Base-by-base conservation (phyloP, 2,888 invertebrate genomes). In the Metacarcinus magister region DNA sequence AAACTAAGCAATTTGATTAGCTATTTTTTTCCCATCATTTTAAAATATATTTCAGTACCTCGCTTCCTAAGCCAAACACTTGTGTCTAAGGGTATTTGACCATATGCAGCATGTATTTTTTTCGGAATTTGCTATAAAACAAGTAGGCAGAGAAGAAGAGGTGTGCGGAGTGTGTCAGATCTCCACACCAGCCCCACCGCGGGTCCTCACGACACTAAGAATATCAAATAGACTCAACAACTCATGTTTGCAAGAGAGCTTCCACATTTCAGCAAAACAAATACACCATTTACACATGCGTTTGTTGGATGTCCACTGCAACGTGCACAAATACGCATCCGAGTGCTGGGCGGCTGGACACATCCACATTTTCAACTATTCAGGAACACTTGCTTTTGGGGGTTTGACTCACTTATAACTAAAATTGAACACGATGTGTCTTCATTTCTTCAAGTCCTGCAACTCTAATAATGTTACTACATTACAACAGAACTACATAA, bases 291-390 rank as follows among this genome's bases (percentile, higher is more conserved):
- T 93, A 54, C 93, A 93, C 67, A 93, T 39, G 67, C 60, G 75
- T 93, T 54, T 93, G 93, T 93, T 93, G 75, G 93, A 67, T 93
- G 93, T 93, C 54, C 93, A 93, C 67, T 93, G 67, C 67, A 67
- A 39, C 67, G 39, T 93, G 48, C 32, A 93, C 93, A 93, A 60
- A 93, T 67, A 93, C 39, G 28, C 67, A 32, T 19, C 44, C 8
- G 91, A 91, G 46, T 23, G 91, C n/a, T 23, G 44, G 43, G 19
- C 44, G 43, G 44, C 91, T 2, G n/a, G 44, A 91, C 91, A 43
- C n/a, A 91, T 44, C n/a, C n/a, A n/a, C 91, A 91, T 67, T 67
- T 67, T 67, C 67, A 23, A 23, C 19, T 23, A n/a, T 67, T 67
- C 54, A 54, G 54, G 10, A 54, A 54, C 54, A 54, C 10, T 54